A percentile compares a stretch with the other conserved stretches of the same genome.
phyloP scores from a whole-genome alignment of 1,140 invertebrate species.

The Penaeus japonicus region DNA sequence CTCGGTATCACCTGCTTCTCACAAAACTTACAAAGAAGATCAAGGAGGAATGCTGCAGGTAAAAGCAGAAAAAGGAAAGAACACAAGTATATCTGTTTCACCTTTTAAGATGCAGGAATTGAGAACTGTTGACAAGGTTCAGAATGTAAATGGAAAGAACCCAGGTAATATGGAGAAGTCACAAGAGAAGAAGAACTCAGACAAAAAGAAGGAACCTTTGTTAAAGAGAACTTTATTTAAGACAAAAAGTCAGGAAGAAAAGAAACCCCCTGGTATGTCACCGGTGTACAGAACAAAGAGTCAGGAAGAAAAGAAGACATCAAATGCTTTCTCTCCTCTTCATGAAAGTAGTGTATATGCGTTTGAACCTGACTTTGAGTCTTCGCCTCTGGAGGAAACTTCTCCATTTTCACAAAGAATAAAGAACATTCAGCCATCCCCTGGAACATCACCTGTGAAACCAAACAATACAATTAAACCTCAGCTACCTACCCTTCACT shows the following conservation, averaged over 20 bases:
- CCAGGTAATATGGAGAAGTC: conserved; percentile 7
- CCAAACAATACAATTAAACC: conserved; percentile 25
- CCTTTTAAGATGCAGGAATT: background rate
- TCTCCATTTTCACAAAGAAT: conserved; percentile 57
- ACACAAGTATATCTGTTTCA: background rate
- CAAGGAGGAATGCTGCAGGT: too few species aligned
- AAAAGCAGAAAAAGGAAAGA: too few species aligned
- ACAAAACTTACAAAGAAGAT: too few species aligned
- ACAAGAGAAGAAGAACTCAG: conserved; percentile 25
- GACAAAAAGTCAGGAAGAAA: conserved; percentile 68
- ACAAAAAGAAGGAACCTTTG: conserved; percentile 66
- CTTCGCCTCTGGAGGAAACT: conserved; percentile 62
- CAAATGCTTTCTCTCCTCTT: conserved; percentile 73
- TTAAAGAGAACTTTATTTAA: conserved; percentile 67
- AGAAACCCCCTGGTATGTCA: conserved; percentile 66
- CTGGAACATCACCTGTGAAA: conserved; percentile 37
- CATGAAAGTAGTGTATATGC: conserved; percentile 78
- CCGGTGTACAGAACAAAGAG: conserved; percentile 68
- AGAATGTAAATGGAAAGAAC: conserved; percentile 60
- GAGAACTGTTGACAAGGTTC: background rate
- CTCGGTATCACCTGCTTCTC: too few species aligned
- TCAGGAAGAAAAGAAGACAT: conserved; percentile 64
- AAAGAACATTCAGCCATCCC: conserved; percentile 53
- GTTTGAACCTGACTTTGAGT: conserved; percentile 72
- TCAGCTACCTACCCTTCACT: background rate